Percentiles rank a stretch among this genome's conserved stretches.
Evolutionary conservation across 1,140 invertebrate species (phyloP).

Genomic region (Paracyclopina nana): DNA sequence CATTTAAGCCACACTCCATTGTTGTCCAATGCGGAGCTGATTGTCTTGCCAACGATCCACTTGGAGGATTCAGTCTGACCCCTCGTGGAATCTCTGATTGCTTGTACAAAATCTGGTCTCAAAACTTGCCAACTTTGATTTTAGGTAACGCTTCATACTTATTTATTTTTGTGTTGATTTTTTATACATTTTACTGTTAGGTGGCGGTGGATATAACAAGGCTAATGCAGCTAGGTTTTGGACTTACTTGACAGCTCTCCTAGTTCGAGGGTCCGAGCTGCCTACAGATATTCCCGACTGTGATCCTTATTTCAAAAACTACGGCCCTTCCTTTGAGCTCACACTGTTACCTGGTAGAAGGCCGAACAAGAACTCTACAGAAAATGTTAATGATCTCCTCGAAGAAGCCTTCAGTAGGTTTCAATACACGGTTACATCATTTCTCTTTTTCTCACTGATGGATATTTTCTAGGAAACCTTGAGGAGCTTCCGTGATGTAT

Average conservation of each 20-base stretch:
- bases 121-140: background rate
- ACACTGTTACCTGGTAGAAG: too few species aligned
- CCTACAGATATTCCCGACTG: slow-evolving; percentile 8
- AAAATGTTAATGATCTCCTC: too few species aligned
- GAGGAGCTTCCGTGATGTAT: too few species aligned
- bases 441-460: too few species aligned
- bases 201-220: slow-evolving; percentile 12
- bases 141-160: too few species aligned
- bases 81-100: background rate
- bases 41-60: slow-evolving; percentile 9
- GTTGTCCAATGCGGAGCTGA: slow-evolving; percentile 11
- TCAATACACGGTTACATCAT: too few species aligned
- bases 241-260: background rate
- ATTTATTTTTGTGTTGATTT: background rate
- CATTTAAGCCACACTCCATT: slow-evolving; percentile 7
- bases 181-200: background rate
- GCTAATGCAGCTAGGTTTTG: slow-evolving; percentile 8
- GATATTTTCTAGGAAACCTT: too few species aligned
- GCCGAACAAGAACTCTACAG: too few species aligned
- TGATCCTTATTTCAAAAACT: slow-evolving; percentile 9
- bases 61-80: slow-evolving; percentile 15
- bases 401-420: too few species aligned
- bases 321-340: too few species aligned
- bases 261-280: background rate
- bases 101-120: background rate